Conservation (phyloP, 2,888 invertebrate genomes). For the Tenodera sinensis region DNA sequence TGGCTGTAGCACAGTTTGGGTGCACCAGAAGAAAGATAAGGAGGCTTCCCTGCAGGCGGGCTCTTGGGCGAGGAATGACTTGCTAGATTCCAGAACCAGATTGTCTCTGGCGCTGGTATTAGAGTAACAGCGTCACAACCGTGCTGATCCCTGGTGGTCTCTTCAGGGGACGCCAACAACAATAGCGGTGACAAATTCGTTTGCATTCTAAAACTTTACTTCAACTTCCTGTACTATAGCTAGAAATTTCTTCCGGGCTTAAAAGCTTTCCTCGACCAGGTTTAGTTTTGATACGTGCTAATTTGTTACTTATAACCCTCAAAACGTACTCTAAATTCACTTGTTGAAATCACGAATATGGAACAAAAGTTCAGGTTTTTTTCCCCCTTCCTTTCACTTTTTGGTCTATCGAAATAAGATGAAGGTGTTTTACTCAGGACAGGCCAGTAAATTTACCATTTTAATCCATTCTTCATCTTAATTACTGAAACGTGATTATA, state of each 20-base stretch:
- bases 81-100: conserved; percentile 12
- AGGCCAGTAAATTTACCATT: not conserved
- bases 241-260: too few relatives aligned
- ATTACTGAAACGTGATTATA: not conserved
- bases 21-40: not conserved
- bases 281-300: too few relatives aligned
- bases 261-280: too few relatives aligned
- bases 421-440: not conserved
- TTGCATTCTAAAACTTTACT: too few relatives aligned
- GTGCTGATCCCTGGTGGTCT: not conserved
- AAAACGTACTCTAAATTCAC: too few relatives aligned
- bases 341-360: too few relatives aligned
- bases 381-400: not conserved
- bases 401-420: not conserved
- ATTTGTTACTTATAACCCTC: too few relatives aligned
- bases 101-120: not conserved
- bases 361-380: too few relatives aligned
- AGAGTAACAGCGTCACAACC: not conserved
- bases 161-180: too few relatives aligned
- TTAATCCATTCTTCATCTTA: not conserved
- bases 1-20: too few relatives aligned
- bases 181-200: not conserved
- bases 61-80: not conserved
- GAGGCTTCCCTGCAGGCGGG: not conserved
- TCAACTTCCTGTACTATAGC: too few relatives aligned